phyloP scores from a whole-genome alignment of 2,113 vertebrate genomes.

The Chrysemys picta region DNA sequence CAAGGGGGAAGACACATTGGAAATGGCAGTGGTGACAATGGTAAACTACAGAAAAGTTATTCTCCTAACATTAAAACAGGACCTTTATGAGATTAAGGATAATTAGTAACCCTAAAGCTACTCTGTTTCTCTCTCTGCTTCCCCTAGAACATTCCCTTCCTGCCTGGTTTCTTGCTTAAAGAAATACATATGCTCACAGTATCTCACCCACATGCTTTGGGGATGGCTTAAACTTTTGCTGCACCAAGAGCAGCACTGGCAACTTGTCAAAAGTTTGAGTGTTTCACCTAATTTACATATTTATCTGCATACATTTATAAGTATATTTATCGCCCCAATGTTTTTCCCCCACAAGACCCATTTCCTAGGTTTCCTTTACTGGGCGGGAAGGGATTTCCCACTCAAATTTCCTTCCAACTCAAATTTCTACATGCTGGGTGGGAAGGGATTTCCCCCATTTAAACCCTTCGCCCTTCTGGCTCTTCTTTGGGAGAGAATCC shows the following conservation, averaged over 20 bases:
- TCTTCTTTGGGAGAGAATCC: not conserved
- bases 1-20: not conserved
- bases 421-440: not conserved
- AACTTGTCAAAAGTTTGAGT: not conserved
- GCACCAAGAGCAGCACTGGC: not conserved
- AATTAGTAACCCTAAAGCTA: not conserved
- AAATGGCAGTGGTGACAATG: not conserved
- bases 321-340: not conserved
- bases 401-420: not conserved
- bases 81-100: not conserved
- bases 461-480: not conserved
- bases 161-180: not conserved
- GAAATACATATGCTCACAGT: not conserved
- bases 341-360: not conserved
- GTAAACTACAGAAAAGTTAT: not conserved
- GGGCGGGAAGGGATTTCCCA: not conserved
- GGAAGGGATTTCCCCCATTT: not conserved
- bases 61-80: not conserved
- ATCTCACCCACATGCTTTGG: not conserved
- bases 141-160: not conserved
- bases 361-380: not conserved
- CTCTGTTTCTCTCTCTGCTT: not conserved
- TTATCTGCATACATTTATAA: not conserved
- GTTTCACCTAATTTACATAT: not conserved
- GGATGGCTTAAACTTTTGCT: not conserved